Evolutionary conservation across 64 coral and sea anemone species (phyloP).

Genomic region (Actinia tenebrosa): DNA sequence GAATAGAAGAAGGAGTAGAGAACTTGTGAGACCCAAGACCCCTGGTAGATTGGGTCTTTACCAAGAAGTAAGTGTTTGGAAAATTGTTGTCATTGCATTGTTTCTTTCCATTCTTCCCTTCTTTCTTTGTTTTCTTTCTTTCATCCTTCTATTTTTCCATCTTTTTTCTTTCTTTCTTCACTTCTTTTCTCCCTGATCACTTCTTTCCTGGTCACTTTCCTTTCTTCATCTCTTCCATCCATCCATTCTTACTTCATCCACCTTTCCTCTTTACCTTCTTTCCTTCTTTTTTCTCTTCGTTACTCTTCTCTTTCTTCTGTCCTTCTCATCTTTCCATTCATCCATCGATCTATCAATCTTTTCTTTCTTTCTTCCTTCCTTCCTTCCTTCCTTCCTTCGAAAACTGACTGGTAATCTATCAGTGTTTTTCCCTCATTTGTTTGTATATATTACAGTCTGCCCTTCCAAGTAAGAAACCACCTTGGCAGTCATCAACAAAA

Average conservation of each 20-base stretch:
- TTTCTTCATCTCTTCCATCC: neutral
- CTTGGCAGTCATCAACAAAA: neutral
- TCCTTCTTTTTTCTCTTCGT: no score
- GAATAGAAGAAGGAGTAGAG: conserved; percentile 16
- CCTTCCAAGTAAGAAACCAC: neutral
- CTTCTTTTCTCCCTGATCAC: neutral
- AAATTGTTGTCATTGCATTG: neutral
- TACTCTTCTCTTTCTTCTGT: no score
- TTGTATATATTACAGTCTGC: neutral
- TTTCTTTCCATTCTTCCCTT: neutral
- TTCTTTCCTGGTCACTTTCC: neutral
- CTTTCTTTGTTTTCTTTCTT: neutral
- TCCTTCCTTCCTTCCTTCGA: neutral
- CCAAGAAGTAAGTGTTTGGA: conserved; percentile 3
- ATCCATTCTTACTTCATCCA: no score
- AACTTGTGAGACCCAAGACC: conserved; percentile 21
- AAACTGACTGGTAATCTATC: neutral
- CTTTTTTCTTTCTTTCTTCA: neutral
- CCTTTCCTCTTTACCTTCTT: no score
- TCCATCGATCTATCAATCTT: neutral
- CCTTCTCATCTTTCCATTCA: neutral
- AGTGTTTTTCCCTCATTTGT: neutral
- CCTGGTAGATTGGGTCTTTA: conserved; percentile 23
- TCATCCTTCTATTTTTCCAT: neutral
- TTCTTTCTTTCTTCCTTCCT: neutral